Base-by-base conservation (phyloP, 1,140 invertebrate species). In the Carposina sasakii region DNA sequence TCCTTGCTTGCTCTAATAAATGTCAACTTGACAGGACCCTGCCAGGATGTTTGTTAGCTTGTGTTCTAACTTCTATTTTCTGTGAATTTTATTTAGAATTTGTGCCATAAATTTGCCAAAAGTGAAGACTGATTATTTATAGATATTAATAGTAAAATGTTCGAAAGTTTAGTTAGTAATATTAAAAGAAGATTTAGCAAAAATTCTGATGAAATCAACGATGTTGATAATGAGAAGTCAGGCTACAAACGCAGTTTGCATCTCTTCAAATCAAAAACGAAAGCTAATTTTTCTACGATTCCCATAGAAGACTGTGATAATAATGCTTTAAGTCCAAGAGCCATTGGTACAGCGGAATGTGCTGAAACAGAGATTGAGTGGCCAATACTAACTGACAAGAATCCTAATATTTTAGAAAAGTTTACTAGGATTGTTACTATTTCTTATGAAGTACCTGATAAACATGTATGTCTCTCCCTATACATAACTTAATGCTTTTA, bases 381-480 rank as follows among this genome's bases (percentile, higher is more conserved):
- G 81, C 71, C 76, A 54, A 51, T 47, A 24, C 44, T 81, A 4
- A 54, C 59, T 50, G 79, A 83, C 43, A 75, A 71, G 56, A 76
- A 78, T 51, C 76, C 74, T 24, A 87, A 90, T 73, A 87, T 92
- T 63, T 81, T 91, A 57, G 89, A 91, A 57, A 88, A 88, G 71
- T 92, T 91, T 85, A 87, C 89, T 59, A 86, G 85, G 61, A 89
- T 91, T 52, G 87, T 90, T 48, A 87, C 84, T 36, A 76, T 89
- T 26, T 75, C 81, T 57, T 79, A 88, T 52, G 70, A 86, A 55
- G 63, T 65, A 43, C 50, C 65, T 28, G 55, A 59, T 54, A 61
- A 71, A n/a, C n/a, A n/a, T n/a, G n/a, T n/a, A n/a, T n/a, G n/a
- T n/a, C n/a, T n/a, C n/a, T n/a, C n/a, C n/a, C n/a, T n/a, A n/a